Evolutionary conservation across 2,888 invertebrate genomes (phyloP).

Genomic region (Caenorhabditis sp.): DNA sequence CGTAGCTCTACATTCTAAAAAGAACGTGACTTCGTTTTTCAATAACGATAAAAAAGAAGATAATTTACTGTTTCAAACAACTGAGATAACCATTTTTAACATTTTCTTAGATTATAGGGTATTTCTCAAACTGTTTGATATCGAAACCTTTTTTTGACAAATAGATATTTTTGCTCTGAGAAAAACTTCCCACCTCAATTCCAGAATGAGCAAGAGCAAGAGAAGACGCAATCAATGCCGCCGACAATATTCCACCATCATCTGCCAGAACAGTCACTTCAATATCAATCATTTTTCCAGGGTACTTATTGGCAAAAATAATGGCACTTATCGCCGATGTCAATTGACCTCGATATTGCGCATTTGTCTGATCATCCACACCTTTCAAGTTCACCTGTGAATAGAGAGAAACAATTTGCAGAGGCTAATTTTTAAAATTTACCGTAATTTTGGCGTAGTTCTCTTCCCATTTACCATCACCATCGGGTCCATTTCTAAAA

Average conservation of each 20-base stretch:
- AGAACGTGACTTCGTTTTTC: too few relatives aligned
- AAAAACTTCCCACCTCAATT: constrained; percentile 40
- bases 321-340: constrained; percentile 38
- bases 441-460: constrained; percentile 20
- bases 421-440: neutral
- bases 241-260: constrained; percentile 51
- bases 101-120: neutral
- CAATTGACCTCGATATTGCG: constrained; percentile 40
- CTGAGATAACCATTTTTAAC: too few relatives aligned
- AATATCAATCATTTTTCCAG: constrained; percentile 47
- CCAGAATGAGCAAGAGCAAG: constrained; percentile 53
- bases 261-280: constrained; percentile 49
- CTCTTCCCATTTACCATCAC: constrained; percentile 43
- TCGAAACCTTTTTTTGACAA: too few relatives aligned
- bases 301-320: constrained; percentile 47
- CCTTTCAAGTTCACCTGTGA: constrained; percentile 25
- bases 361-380: constrained; percentile 23
- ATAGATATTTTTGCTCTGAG: too few relatives aligned
- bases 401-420: neutral
- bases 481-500: constrained; percentile 31
- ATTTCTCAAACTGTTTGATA: neutral
- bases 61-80: too few relatives aligned
- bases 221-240: constrained; percentile 37
- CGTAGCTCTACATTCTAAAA: too few relatives aligned
- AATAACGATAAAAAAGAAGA: too few relatives aligned